Evolutionary conservation across 2,797 vertebrate genomes (phyloP).

Genomic region (Rhinoraja longicauda): DNA sequence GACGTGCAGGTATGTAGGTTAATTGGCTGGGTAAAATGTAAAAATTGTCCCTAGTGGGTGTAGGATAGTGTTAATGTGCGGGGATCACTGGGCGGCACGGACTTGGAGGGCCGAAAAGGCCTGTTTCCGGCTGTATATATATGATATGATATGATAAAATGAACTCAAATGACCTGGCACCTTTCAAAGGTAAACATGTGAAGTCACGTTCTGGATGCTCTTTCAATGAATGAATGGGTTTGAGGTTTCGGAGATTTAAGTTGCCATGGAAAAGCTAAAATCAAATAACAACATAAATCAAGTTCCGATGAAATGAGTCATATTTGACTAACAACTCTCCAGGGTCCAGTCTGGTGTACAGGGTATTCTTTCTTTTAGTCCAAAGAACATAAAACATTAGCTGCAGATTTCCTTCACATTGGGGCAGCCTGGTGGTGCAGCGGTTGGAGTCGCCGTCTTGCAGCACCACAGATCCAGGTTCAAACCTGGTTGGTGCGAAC

Average conservation of each 20-base stretch:
- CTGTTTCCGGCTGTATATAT: too few relatives aligned
- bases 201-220: constrained; percentile 26
- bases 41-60: too few relatives aligned
- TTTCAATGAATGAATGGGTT: constrained; percentile 25
- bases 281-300: not conserved
- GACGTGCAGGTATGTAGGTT: too few relatives aligned
- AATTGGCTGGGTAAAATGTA: too few relatives aligned
- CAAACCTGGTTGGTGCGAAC: too few relatives aligned
- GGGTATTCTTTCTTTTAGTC: not conserved
- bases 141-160: too few relatives aligned
- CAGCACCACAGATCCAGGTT: too few relatives aligned
- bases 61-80: too few relatives aligned
- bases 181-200: not conserved
- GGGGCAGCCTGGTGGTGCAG: too few relatives aligned
- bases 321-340: not conserved
- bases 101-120: too few relatives aligned
- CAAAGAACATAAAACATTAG: not conserved
- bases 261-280: constrained; percentile 26
- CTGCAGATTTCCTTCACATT: constrained; percentile 11
- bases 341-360: not conserved
- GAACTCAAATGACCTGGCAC: not conserved
- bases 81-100: too few relatives aligned
- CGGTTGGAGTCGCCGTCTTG: too few relatives aligned
- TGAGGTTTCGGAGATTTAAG: not conserved
- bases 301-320: not conserved